Evolutionary conservation across 2,113 vertebrate species (phyloP), one percentile per base, ranked within the genome.

Genomic region (Crotalus viridis): DNA sequence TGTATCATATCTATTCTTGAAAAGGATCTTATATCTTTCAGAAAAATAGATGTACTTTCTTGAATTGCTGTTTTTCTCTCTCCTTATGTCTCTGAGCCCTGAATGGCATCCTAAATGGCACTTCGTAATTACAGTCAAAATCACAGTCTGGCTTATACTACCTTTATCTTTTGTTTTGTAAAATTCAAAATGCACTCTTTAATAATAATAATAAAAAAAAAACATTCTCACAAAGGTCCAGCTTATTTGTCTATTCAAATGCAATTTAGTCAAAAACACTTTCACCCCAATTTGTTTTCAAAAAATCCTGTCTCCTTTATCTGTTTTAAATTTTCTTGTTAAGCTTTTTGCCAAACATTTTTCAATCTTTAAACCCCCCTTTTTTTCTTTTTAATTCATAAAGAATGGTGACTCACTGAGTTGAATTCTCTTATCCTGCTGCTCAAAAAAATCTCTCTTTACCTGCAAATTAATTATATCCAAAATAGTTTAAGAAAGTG

Each of bases 211-310:
- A 48, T 46, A 48, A 48, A 26, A 48, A 48, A 26, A 26, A 61
- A 61, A 61, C 22, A 59, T 59, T 59, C 21, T 59, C 4, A 69
- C 64, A 69, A 69, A 69, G 28, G 4, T 69, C 28, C 64, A n/a
- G 64, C 28, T 69, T 69, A 4, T 69, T 55, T 69, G 28, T 69
- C 64, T 69, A 6, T n/a, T 69, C 13, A 69, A 69, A n/a, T 69
- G 3, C 26, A 69, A n/a, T 2, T 69, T 69, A 69, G 5, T 69
- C 28, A n/a, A 69, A 69, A 69, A 69, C 28, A n/a, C 10, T 69
- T 69, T n/a, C 12, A n/a, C 28, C 64, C 26, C 10, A 69, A 15
- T 5, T 15, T 0, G 0, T 2, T 2, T 13, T 13, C 1, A 69
- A 69, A 69, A n/a, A 69, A 4, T 0, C 24, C 0, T 15, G 61